Conservation (phyloP, 2,888 invertebrate genomes). For the Apocheima hispidaria region DNA sequence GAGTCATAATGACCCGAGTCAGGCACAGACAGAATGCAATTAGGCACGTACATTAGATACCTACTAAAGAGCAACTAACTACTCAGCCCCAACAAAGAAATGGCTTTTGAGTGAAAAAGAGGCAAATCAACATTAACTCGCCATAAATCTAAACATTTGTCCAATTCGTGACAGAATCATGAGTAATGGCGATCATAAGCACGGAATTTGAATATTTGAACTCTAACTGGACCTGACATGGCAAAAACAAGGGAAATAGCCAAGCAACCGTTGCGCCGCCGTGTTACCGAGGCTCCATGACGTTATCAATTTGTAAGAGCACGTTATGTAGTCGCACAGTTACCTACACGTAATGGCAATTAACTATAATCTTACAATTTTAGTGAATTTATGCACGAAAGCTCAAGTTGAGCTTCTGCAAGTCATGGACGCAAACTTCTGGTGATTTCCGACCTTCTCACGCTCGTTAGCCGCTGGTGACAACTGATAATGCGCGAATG, state of each 20-base stretch:
- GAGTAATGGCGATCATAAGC: constrained; percentile 28
- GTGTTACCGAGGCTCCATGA: constrained; percentile 47
- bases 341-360: constrained; percentile 52
- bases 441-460: constrained; percentile 47
- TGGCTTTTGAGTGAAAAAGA: constrained; percentile 27
- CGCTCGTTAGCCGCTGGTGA: constrained; percentile 37
- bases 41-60: constrained; percentile 29
- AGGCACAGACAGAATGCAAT: constrained; percentile 26
- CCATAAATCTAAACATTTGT: constrained; percentile 36
- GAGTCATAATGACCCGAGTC: constrained; percentile 36
- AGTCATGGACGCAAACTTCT: constrained; percentile 49
- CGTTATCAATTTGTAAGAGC: constrained; percentile 46
- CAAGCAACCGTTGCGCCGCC: constrained; percentile 41
- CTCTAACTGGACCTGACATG: constrained; percentile 34
- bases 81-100: constrained; percentile 26
- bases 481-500: constrained; percentile 51
- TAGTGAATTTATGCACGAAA: constrained; percentile 45
- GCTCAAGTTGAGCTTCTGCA: constrained; percentile 5
- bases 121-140: constrained; percentile 31
- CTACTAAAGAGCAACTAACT: neutral
- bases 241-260: constrained; percentile 33
- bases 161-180: constrained; percentile 37
- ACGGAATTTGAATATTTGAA: constrained; percentile 38
- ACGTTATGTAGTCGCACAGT: constrained; percentile 45
- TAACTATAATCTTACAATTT: constrained; percentile 41